A percentile compares a stretch with the other conserved stretches of the same genome.
These are phyloP conservation scores for Solen grandis DNA, from an alignment of 1,140 invertebrate species.

Conservation along the genomic window DNA sequence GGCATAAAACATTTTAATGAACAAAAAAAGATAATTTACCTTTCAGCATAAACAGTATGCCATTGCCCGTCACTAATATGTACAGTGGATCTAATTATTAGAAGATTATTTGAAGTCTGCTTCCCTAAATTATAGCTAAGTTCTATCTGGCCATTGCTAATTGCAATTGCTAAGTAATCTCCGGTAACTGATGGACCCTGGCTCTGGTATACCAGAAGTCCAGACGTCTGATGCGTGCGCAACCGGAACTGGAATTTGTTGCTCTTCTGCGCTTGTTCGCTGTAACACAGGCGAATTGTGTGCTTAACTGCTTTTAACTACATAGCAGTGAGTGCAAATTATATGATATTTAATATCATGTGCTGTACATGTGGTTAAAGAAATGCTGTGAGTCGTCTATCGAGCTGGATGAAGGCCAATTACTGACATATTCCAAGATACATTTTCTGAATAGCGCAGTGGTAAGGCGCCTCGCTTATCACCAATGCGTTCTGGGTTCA, in stretches of 20 bases:
- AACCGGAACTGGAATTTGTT: slow-evolving; percentile 88
- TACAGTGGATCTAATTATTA: slow-evolving; percentile 84
- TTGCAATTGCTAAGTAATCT: slow-evolving; percentile 85
- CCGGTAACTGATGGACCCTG: slow-evolving; percentile 82
- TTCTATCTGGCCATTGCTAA: slow-evolving; percentile 85
- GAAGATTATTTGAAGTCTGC: slow-evolving; percentile 81
- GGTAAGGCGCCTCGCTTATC: too few species aligned
- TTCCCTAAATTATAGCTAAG: slow-evolving; percentile 86
- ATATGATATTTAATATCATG: too few species aligned
- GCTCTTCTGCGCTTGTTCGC: slow-evolving; percentile 84
- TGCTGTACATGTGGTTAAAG: too few species aligned
- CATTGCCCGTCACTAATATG: slow-evolving; percentile 79
- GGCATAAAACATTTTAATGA: too few species aligned
- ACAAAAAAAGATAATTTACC: slow-evolving; percentile 60
- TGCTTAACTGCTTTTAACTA: too few species aligned
- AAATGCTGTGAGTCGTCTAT: too few species aligned
- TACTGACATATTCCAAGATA: too few species aligned
- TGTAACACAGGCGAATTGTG: slow-evolving; percentile 73
- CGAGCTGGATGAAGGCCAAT: too few species aligned
- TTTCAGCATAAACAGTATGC: slow-evolving; percentile 48
- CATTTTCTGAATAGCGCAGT: too few species aligned
- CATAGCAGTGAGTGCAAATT: too few species aligned
- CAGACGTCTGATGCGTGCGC: slow-evolving; percentile 85
- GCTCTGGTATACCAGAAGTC: slow-evolving; percentile 87
- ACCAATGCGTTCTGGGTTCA: too few species aligned